phyloP scores from a whole-genome alignment of 2,888 invertebrate species.

The Melinaea marsaeus region DNA sequence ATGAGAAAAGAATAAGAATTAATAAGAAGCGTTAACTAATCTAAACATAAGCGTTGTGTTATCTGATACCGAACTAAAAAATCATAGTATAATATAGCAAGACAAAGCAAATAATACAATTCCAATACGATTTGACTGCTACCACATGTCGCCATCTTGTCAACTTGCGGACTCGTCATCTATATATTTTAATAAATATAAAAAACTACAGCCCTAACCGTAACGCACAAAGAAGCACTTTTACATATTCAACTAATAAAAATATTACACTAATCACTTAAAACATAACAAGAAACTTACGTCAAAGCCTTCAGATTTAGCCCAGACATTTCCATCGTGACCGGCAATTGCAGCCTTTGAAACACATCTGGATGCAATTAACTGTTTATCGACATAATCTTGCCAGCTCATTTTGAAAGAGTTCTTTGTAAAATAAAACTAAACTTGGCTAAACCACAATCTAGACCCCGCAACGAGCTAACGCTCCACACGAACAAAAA shows the following conservation, averaged over 20 bases:
- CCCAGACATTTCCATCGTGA: slow-evolving; percentile 97
- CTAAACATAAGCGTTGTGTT: background rate
- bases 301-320: slow-evolving; percentile 94
- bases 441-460: slow-evolving; percentile 73
- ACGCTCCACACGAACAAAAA: slow-evolving; percentile 78
- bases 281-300: slow-evolving; percentile 80
- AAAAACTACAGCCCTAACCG: slow-evolving; percentile 3
- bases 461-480: slow-evolving; percentile 73
- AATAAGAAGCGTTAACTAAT: background rate
- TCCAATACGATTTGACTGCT: slow-evolving; percentile 53
- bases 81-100: background rate
- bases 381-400: slow-evolving; percentile 98
- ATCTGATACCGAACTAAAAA: background rate
- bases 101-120: slow-evolving; percentile 24
- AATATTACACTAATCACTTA: slow-evolving; percentile 51
- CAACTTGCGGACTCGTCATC: slow-evolving; percentile 71
- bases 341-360: slow-evolving; percentile 96
- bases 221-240: slow-evolving; percentile 31
- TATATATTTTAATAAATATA: slow-evolving; percentile 38
- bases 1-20: background rate
- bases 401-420: slow-evolving; percentile 94
- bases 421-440: slow-evolving; percentile 75
- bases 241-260: slow-evolving; percentile 40
- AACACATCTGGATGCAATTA: slow-evolving; percentile 96
- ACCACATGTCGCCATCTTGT: slow-evolving; percentile 79